These are phyloP conservation scores for Epistrophella euchroma DNA, from an alignment of 2,888 invertebrate species.

Conservation along the genomic window DNA sequence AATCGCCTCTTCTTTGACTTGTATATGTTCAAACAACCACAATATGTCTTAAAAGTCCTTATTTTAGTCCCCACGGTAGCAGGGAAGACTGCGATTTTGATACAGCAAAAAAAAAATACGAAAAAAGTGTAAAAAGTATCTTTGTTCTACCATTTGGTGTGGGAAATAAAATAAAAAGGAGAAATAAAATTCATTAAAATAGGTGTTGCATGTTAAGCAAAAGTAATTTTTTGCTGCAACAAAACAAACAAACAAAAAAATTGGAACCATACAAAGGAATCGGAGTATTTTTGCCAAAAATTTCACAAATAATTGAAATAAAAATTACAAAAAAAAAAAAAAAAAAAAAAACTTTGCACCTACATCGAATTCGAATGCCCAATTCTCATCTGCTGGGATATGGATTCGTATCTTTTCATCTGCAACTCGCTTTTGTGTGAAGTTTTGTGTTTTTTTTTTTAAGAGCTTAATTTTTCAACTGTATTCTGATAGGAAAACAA, in stretches of 20 bases:
- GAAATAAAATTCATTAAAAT: conserved; percentile 70
- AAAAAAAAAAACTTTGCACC: conserved; percentile 58
- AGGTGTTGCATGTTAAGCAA: conserved; percentile 71
- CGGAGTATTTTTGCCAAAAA: conserved; percentile 75
- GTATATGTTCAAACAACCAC: conserved; percentile 55
- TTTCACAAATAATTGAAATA: conserved; percentile 71
- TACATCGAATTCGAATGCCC: conserved; percentile 62
- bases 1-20: conserved; percentile 68
- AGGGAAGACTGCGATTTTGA: conserved; percentile 38
- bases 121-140: conserved; percentile 55
- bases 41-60: conserved; percentile 69
- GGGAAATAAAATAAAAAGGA: conserved; percentile 28
- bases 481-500: conserved; percentile 72
- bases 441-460: conserved; percentile 35
- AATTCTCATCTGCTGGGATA: conserved; percentile 31
- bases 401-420: conserved; percentile 44
- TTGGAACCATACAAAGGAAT: conserved; percentile 67
- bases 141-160: conserved; percentile 59
- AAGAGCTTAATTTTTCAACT: conserved; percentile 71
- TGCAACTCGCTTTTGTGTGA: conserved; percentile 57
- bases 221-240: conserved; percentile 48
- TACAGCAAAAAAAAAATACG: conserved; percentile 4
- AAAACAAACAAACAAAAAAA: conserved; percentile 12
- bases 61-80: conserved; percentile 33
- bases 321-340: conserved; percentile 33